Evolutionary conservation across 2,888 invertebrate species (phyloP).

Genomic region (Nyleta sp.): DNA sequence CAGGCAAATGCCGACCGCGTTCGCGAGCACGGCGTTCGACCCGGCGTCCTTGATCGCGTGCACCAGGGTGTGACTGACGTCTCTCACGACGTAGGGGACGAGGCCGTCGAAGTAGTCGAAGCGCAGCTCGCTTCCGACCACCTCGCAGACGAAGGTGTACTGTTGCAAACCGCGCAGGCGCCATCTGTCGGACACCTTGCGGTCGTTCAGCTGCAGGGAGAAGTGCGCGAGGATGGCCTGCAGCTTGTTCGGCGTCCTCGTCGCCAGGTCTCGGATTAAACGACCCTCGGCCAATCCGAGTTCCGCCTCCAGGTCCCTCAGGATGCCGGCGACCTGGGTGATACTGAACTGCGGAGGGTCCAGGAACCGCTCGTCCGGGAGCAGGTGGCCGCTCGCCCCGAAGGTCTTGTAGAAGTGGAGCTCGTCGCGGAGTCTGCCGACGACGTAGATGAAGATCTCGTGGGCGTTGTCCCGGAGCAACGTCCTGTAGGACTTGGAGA

Average conservation of each 20-base stretch:
- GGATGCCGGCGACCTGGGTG: constrained; percentile 80
- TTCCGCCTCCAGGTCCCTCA: constrained; percentile 83
- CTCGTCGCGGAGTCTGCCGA: constrained; percentile 79
- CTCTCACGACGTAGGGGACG: constrained; percentile 85
- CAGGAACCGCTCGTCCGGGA: constrained; percentile 3
- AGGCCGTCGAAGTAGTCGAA: constrained; percentile 80
- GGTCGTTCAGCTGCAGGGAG: constrained; percentile 83
- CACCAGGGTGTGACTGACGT: constrained; percentile 84
- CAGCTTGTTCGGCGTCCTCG: constrained; percentile 83
- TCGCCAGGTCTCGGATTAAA: constrained; percentile 68
- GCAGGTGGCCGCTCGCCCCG: constrained; percentile 38
- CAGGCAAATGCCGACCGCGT: constrained; percentile 80
- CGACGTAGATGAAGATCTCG: constrained; percentile 74
- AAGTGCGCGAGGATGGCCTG: constrained; percentile 84
- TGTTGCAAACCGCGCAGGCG: constrained; percentile 84
- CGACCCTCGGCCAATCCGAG: constrained; percentile 71
- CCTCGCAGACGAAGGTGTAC: constrained; percentile 84
- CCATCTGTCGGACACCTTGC: constrained; percentile 76
- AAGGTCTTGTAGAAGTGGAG: constrained; percentile 82
- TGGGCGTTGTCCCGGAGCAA: constrained; percentile 77
- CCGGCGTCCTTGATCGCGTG: constrained; percentile 82
- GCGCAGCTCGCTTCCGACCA: constrained; percentile 80
- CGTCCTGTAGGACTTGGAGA: constrained; percentile 72
- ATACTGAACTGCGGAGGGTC: constrained; percentile 77
- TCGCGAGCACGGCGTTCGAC: constrained; percentile 73